A percentile compares a stretch with the other conserved stretches of the same genome.
These are phyloP conservation scores for Bombus sylvicola DNA, from an alignment of 1,140 invertebrate species.

Conservation along the genomic window DNA sequence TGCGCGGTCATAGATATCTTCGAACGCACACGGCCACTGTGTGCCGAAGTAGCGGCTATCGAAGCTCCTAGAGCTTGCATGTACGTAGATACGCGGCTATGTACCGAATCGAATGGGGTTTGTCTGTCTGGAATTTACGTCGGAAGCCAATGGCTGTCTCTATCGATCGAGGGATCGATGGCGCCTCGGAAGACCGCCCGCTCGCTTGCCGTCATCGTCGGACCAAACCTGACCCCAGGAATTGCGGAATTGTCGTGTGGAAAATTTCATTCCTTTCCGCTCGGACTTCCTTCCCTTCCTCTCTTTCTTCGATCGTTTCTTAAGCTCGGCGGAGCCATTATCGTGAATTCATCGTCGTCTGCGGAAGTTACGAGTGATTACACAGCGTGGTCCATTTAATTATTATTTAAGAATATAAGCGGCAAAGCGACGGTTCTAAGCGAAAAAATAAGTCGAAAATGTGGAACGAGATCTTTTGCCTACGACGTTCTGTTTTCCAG, in stretches of 20 bases:
- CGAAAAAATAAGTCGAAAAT: too few relatives aligned
- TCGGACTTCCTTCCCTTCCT: too few relatives aligned
- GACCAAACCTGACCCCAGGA: background rate
- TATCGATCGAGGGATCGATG: constrained; percentile 58
- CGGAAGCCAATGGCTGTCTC: constrained; percentile 31
- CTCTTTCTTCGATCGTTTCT: too few relatives aligned
- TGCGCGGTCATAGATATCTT: background rate
- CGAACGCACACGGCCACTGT: background rate
- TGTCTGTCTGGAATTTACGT: constrained; percentile 37
- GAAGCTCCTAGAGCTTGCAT: constrained; percentile 16
- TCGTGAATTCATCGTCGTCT: too few relatives aligned
- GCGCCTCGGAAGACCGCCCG: constrained; percentile 16
- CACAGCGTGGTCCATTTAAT: too few relatives aligned
- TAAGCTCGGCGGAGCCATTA: too few relatives aligned
- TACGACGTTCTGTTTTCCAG: too few relatives aligned
- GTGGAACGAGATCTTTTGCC: too few relatives aligned
- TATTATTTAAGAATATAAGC: too few relatives aligned
- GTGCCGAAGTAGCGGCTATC: background rate
- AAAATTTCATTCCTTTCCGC: too few relatives aligned
- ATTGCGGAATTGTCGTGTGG: background rate
- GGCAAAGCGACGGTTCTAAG: too few relatives aligned
- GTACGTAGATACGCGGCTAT: constrained; percentile 16
- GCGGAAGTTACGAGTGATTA: too few relatives aligned
- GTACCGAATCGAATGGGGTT: constrained; percentile 38
- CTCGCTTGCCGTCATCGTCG: constrained; percentile 24